These are phyloP conservation scores for Chaetoderma sp. DNA, from an alignment of 2,888 invertebrate species.

Conservation along the genomic window DNA sequence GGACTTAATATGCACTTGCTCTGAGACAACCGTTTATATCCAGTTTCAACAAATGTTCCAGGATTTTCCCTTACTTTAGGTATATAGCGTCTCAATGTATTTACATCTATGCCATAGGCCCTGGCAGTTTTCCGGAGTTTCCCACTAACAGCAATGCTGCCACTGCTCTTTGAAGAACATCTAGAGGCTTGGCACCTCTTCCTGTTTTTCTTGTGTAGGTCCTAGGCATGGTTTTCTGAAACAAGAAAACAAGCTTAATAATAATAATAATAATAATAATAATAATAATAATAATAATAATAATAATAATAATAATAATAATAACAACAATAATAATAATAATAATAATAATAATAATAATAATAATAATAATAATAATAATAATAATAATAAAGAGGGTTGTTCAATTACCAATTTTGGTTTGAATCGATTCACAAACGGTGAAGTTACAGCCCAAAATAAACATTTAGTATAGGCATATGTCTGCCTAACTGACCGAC, in stretches of 20 bases:
- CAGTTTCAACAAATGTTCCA: not conserved
- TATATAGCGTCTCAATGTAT: slow-evolving; percentile 52
- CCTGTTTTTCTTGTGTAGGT: slow-evolving; percentile 4
- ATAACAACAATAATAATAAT: too few species aligned
- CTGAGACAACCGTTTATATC: not conserved
- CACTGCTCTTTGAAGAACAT: slow-evolving; percentile 72
- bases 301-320: too few species aligned
- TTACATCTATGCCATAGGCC: slow-evolving; percentile 54
- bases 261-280: too few species aligned
- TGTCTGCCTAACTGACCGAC: too few species aligned
- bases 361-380: too few species aligned
- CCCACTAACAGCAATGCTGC: slow-evolving; percentile 83
- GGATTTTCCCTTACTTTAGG: not conserved
- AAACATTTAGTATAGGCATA: too few species aligned
- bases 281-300: too few species aligned
- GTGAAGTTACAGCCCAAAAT: too few species aligned
- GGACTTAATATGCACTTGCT: not conserved
- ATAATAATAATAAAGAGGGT: too few species aligned
- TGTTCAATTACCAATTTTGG: too few species aligned
- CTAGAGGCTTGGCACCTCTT: not conserved
- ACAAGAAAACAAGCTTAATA: not conserved
- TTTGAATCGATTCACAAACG: too few species aligned
- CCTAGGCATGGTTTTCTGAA: not conserved
- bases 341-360: too few species aligned
- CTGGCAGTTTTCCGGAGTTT: slow-evolving; percentile 72